These are phyloP conservation scores for Heterochromis multidens DNA, from an alignment of 2,113 vertebrate genomes.

Conservation along the genomic window DNA sequence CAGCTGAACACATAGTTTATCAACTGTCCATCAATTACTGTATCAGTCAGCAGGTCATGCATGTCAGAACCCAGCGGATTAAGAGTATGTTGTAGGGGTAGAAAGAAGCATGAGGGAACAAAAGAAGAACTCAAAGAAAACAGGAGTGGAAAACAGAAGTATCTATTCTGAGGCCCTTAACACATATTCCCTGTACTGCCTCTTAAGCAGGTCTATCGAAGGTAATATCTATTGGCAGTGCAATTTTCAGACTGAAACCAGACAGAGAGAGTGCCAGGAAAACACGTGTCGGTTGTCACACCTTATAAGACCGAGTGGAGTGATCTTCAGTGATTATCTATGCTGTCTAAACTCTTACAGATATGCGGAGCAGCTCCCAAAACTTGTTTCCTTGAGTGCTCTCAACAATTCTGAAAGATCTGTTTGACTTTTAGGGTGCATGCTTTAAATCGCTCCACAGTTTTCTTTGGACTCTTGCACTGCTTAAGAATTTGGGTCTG, in stretches of 20 bases:
- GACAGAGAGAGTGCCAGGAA: conserved; percentile 1
- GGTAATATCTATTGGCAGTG: conserved; percentile 25
- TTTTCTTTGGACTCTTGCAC: not conserved
- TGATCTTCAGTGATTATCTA: not conserved
- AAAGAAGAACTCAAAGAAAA: not conserved
- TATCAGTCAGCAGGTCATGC: not conserved
- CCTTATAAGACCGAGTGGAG: not conserved
- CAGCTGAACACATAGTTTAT: conserved; percentile 19
- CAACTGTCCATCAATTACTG: conserved; percentile 22
- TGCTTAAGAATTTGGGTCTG: not conserved
- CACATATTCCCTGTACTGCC: not conserved
- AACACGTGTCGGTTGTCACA: conserved; percentile 24
- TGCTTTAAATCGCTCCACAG: not conserved
- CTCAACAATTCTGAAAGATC: conserved; percentile 13
- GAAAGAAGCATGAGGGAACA: not conserved
- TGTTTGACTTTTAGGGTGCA: conserved; percentile 22
- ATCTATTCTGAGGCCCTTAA: not conserved
- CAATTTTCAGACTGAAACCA: conserved; percentile 12
- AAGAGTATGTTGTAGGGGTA: not conserved
- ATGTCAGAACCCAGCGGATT: conserved; percentile 11
- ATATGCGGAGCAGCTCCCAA: conserved; percentile 24
- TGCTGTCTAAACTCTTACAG: conserved; percentile 15
- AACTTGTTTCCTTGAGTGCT: conserved; percentile 26
- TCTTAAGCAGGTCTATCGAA: conserved; percentile 1
- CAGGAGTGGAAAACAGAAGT: not conserved